Conservation (phyloP, 1,140 invertebrate species). For the Arctopsyche grandis region DNA sequence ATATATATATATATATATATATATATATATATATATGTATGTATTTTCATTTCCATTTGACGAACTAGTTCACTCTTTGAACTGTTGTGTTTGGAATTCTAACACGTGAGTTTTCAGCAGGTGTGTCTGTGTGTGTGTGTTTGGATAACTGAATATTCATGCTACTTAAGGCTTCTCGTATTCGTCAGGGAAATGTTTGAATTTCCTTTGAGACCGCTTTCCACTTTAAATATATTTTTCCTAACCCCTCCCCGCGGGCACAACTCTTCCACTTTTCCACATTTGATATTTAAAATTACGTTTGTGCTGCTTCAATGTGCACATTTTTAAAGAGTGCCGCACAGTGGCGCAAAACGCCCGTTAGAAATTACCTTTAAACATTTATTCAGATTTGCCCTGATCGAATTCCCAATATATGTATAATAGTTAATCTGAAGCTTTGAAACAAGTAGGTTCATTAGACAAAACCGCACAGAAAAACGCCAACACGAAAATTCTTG, state of each 20-base stretch:
- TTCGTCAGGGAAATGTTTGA: not conserved
- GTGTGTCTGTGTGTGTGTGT: not conserved
- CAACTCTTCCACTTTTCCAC: not conserved
- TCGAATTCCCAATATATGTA: too few species aligned
- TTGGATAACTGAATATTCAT: constrained; percentile 23
- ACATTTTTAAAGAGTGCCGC: too few species aligned
- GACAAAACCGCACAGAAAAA: too few species aligned
- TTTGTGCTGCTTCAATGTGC: not conserved
- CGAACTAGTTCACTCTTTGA: not conserved
- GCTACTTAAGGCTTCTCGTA: not conserved
- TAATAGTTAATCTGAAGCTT: too few species aligned
- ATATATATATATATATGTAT: too few species aligned
- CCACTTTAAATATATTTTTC: not conserved
- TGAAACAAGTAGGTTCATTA: too few species aligned
- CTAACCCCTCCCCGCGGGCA: not conserved
- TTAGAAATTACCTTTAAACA: too few species aligned
- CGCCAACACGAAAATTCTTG: too few species aligned
- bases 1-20: too few species aligned
- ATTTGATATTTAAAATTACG: not conserved
- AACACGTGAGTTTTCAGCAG: not conserved
- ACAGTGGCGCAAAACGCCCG: too few species aligned
- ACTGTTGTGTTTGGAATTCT: not conserved
- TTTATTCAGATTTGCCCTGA: too few species aligned
- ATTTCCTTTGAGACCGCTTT: not conserved
- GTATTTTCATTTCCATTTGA: too few species aligned